Base-by-base conservation (phyloP, 2,797 vertebrate species). In the Alosa sapidissima region DNA sequence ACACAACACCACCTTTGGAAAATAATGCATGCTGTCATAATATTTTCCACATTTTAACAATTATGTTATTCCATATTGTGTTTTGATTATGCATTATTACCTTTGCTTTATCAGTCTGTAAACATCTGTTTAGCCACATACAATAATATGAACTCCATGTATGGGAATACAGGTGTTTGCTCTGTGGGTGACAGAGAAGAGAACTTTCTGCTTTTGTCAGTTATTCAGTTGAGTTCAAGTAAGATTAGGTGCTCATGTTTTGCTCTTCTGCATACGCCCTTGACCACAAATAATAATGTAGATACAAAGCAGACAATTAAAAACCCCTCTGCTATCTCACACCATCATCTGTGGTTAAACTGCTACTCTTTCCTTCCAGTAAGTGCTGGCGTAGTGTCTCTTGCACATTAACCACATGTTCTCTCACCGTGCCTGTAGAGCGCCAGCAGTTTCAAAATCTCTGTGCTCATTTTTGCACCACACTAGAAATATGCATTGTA, bases 291-390 rank as follows among this genome's bases (percentile, higher is more conserved):
- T 85, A 86, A 84, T 82, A 82, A 55, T 16, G 68, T 13, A 19
- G 10, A 36, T 16, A 33, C 68, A 75, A 41, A 14, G 52, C 21
- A 84, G 65, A 82, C 83, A 36, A 82, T 65, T 14, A 52, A 58
- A 36, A 14, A 84, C 78, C 84, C 33, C 47, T 81, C 78, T 55
- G 60, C 54, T 24, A 41, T 78, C 51, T 86, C 84, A 88, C 87
- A 24, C 84, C 58, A 84, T 86, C 84, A 84, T 55, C 45, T 89
- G 88, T 84, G 88, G 88, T 88, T 65, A 87, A 87, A 84, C 84
- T 84, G 83, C 55, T 83, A 54, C 58, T 47, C 82, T 81, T n/a
- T 49, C 14, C 14, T 89, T 87, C 85, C 88, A 87, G 85, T 84
- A 88, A 85, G 82, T 81, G 19, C 14, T 78, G 81, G 68, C 47